These are phyloP conservation scores for Menidia beryllina DNA, from an alignment of 2,113 vertebrate genomes.

Conservation along the genomic window DNA sequence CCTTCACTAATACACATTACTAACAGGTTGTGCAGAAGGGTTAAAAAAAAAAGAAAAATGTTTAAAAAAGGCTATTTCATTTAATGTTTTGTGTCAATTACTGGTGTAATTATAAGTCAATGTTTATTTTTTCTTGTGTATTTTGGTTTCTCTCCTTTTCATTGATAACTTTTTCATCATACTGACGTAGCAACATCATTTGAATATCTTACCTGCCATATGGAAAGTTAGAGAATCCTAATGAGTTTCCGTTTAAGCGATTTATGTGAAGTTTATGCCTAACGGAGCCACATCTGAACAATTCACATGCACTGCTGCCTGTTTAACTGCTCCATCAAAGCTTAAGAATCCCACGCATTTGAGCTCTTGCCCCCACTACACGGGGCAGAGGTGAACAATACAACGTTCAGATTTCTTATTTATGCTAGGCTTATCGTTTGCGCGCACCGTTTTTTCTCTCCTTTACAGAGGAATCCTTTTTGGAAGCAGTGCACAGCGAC, in stretches of 20 bases:
- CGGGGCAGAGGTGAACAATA: slow-evolving; percentile 46
- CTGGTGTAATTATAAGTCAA: background rate
- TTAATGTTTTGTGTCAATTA: background rate
- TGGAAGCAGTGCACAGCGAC: slow-evolving; percentile 25
- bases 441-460: slow-evolving; percentile 42
- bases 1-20: slow-evolving; percentile 21
- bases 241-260: slow-evolving; percentile 10
- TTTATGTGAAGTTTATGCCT: slow-evolving; percentile 21
- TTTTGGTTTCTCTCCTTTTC: background rate
- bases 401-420: slow-evolving; percentile 71
- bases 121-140: background rate
- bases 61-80: background rate
- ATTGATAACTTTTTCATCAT: background rate
- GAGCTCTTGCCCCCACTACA: slow-evolving; percentile 49
- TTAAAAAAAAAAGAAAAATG: background rate
- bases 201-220: slow-evolving; percentile 13
- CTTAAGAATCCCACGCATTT: slow-evolving; percentile 35
- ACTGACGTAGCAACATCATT: slow-evolving; percentile 18
- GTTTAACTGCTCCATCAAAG: slow-evolving; percentile 16
- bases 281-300: slow-evolving; percentile 21
- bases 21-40: slow-evolving; percentile 23
- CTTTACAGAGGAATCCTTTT: slow-evolving; percentile 26
- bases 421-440: slow-evolving; percentile 70
- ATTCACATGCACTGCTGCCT: slow-evolving; percentile 48
- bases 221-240: slow-evolving; percentile 19